Percentiles rank a stretch among this genome's conserved stretches.
Conservation (phyloP, 64 coral and sea anemone genomes). For the Pocillopora damicornis region DNA sequence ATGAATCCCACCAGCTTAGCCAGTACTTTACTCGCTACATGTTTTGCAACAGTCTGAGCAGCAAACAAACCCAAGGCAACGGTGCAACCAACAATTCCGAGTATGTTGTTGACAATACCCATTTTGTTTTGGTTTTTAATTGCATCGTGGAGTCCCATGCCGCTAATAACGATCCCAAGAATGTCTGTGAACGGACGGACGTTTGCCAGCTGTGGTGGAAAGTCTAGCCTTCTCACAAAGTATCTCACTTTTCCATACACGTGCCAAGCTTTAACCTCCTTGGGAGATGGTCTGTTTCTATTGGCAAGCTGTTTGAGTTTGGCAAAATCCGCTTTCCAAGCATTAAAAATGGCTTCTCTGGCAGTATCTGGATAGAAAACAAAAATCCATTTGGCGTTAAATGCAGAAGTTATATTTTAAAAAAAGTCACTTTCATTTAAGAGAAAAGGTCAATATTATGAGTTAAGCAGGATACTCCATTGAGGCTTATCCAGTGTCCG, state of each 20-base stretch:
- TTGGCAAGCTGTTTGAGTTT: not conserved
- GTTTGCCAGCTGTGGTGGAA: slow-evolving; percentile 21
- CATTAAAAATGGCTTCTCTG: slow-evolving; percentile 8
- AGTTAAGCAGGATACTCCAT: not conserved
- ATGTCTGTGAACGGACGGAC: slow-evolving; percentile 53
- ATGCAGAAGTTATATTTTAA: not conserved
- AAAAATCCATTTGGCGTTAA: not conserved
- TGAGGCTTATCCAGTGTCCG: no score
- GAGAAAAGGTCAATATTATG: no score
- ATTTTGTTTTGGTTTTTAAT: slow-evolving; percentile 49
- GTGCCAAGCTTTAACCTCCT: not conserved
- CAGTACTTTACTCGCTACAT: not conserved
- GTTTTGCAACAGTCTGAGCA: not conserved
- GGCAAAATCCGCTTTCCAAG: slow-evolving; percentile 20
- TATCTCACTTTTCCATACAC: slow-evolving; percentile 4
- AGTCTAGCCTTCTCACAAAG: slow-evolving; percentile 38
- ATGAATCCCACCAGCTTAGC: slow-evolving; percentile 8
- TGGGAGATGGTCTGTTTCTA: slow-evolving; percentile 11
- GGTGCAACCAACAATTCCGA: slow-evolving; percentile 52
- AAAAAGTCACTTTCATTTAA: not conserved
- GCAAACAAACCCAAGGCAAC: slow-evolving; percentile 51
- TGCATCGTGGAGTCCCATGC: slow-evolving; percentile 53
- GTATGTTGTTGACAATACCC: slow-evolving; percentile 62
- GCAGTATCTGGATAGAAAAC: not conserved
- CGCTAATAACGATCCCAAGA: slow-evolving; percentile 45